Conservation (phyloP, 2,888 invertebrate genomes). For the Drosophila macrospina region DNA sequence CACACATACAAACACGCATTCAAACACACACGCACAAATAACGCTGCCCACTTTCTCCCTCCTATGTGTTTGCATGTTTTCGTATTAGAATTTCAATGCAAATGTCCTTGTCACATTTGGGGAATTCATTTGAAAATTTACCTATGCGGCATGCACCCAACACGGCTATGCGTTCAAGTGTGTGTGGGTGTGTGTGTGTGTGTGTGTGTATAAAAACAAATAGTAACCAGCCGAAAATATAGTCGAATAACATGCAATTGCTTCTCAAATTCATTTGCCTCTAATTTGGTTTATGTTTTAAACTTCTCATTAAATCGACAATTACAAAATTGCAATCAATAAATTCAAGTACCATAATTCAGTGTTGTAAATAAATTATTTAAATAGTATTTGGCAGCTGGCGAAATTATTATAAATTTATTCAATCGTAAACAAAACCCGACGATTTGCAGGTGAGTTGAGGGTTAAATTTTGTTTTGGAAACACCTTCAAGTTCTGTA, state of each 20-base stretch:
- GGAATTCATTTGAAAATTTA: slow-evolving; percentile 75
- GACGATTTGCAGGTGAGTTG: neutral
- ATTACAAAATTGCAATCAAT: neutral
- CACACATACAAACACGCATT: slow-evolving; percentile 1
- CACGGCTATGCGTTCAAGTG: slow-evolving; percentile 29
- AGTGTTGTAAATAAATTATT: neutral
- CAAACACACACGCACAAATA: too few species aligned
- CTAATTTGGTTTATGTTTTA: slow-evolving; percentile 1
- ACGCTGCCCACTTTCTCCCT: neutral
- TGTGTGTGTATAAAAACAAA: slow-evolving; percentile 22
- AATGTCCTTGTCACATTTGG: slow-evolving; percentile 80
- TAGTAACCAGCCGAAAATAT: slow-evolving; percentile 58
- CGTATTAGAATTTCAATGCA: slow-evolving; percentile 75
- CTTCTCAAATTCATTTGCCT: slow-evolving; percentile 33
- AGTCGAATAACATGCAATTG: slow-evolving; percentile 24
- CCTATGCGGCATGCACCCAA: slow-evolving; percentile 46
- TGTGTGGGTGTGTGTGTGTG: slow-evolving; percentile 19
- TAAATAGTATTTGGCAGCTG: neutral
- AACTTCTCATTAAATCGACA: neutral
- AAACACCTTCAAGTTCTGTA: slow-evolving; percentile 11
- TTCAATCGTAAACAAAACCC: neutral
- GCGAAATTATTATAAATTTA: neutral
- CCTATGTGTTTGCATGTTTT: slow-evolving; percentile 47
- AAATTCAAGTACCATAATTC: too few species aligned
- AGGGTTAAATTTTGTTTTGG: slow-evolving; percentile 15